Percentiles rank a stretch among this genome's conserved stretches.
These are phyloP conservation scores for Eupithecia insigniata DNA, from an alignment of 2,888 invertebrate genomes.

Conservation along the genomic window DNA sequence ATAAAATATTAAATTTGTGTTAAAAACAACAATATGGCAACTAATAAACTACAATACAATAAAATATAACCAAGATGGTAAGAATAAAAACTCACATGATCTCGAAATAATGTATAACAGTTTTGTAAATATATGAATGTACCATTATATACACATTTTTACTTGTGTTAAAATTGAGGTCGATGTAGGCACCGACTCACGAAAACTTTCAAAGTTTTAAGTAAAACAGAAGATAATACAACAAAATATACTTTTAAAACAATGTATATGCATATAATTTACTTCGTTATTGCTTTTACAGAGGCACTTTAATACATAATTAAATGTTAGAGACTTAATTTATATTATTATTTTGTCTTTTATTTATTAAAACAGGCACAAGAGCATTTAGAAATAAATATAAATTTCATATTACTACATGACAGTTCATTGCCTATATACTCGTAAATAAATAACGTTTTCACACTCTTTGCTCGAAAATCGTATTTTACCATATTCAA, in stretches of 20 bases:
- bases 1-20: conserved; percentile 29
- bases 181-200: background rate
- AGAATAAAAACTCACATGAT: conserved; percentile 27
- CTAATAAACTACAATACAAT: conserved; percentile 28
- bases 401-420: background rate
- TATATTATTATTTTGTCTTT: background rate
- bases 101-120: conserved; percentile 13
- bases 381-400: background rate
- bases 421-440: background rate
- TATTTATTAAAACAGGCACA: background rate
- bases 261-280: background rate
- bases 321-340: background rate
- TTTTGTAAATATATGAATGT: conserved; percentile 15
- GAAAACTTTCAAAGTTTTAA: conserved; percentile 1
- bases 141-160: background rate
- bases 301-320: conserved; percentile 1
- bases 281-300: background rate
- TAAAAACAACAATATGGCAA: conserved; percentile 30
- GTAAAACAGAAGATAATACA: background rate
- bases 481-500: no score
- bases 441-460: no score
- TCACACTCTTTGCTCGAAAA: no score
- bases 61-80: conserved; percentile 22
- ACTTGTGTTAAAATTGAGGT: background rate
- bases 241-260: conserved; percentile 4